Evolutionary conservation across 2,888 invertebrate species (phyloP).

Genomic region (Neria commutata): DNA sequence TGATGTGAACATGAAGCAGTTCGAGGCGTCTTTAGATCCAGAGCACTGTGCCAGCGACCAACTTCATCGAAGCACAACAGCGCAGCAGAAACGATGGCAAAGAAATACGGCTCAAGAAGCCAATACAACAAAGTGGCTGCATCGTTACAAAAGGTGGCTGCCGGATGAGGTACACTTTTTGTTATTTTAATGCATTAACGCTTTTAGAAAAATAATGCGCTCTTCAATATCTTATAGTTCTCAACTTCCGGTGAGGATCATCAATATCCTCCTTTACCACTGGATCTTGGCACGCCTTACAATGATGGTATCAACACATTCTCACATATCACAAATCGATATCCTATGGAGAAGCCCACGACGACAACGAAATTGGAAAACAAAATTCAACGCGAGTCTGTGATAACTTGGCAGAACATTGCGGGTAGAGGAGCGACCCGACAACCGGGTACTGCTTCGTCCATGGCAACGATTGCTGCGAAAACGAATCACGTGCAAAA

Average conservation of each 20-base stretch:
- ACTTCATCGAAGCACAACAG: constrained; percentile 47
- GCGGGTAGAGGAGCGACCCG: constrained; percentile 1
- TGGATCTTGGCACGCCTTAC: constrained; percentile 71
- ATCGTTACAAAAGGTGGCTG: constrained; percentile 69
- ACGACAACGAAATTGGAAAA: constrained; percentile 31
- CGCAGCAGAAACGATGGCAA: constrained; percentile 35
- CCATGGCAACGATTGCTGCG: constrained; percentile 25
- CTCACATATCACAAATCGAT: constrained; percentile 49
- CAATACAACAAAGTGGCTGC: constrained; percentile 34
- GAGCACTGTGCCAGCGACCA: constrained; percentile 61
- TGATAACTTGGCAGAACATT: constrained; percentile 38
- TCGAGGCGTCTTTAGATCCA: constrained; percentile 52
- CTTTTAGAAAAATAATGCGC: not conserved
- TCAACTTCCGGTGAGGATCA: constrained; percentile 35
- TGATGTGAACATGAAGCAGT: constrained; percentile 68
- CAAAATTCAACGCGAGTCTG: constrained; percentile 32
- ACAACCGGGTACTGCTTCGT: constrained; percentile 23
- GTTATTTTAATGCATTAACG: not conserved
- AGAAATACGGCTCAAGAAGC: not conserved
- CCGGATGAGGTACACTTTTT: constrained; percentile 67
- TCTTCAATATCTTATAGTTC: not conserved
- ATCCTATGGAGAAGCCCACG: constrained; percentile 32
- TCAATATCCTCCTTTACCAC: constrained; percentile 69
- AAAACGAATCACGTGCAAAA: constrained; percentile 40
- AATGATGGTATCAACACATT: constrained; percentile 68